Evolutionary conservation across 2,888 invertebrate genomes (phyloP), one percentile per base, ranked within the genome.

Genomic region (Diadegma fenestrale): DNA sequence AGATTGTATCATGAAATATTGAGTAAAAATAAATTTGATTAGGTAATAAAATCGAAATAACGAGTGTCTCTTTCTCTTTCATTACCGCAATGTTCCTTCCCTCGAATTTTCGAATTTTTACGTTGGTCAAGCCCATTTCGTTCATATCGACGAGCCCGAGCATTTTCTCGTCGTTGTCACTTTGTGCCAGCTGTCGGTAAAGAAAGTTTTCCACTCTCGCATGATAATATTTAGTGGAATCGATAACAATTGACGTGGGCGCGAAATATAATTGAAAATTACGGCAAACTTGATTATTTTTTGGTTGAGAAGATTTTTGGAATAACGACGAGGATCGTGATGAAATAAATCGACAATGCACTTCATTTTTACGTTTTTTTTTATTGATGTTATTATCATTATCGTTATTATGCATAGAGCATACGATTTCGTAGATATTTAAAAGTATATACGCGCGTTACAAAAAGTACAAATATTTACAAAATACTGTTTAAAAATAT

Each of bases 1-100:
- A 93, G 93, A 94, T 93, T 94, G 93, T 94, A 94, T 92, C 92
- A 93, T 92, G 93, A 93, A 93, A 94, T 93, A 93, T 93, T 92
- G 93, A 93, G 93, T 93, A 92, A 94, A 93, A 94, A 93, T 94
- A 94, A 92, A 94, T 94, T 94, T 94, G 93, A 94, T 94, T 94
- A 93, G 94, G 93, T 94, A 94, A 94, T 94, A 92, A 92, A 92
- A 89, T 85, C 72, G 86, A 86, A 87, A 86, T 64, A 22, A 68
- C 63, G 33, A n/a, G 48, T 80, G 51, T 45, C 14, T 26, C 22
- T 37, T n/a, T 66, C 43, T 26, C 37, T 77, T 66, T 22, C 54
- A 3, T 2, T n/a, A 2, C 8, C 8, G 19, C 48, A 5, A 48
- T 48, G 5, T 17, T 4, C 54, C 4, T 26, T 5, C 8, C 10